Evolutionary conservation across 2,113 vertebrate genomes (phyloP), one percentile per base, ranked within the genome.

Genomic region (Romanogobio albipinnatus): DNA sequence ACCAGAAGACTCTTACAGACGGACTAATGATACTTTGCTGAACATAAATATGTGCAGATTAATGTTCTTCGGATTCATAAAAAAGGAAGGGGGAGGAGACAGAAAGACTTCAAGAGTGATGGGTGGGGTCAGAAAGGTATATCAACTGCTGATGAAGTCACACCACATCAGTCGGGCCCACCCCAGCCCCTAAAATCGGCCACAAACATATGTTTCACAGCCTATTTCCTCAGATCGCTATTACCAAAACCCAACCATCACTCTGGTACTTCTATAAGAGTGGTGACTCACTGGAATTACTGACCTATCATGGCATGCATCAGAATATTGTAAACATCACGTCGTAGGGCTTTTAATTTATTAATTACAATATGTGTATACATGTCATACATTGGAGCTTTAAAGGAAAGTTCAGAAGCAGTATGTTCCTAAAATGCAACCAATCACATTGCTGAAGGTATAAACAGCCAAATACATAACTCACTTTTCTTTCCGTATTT

Each of bases 131-230:
- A 76, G 17, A 85, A 47, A 39, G 29, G 24, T 82, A 58, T 24
- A 64, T 82, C 47, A 80, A 73, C 13, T 70, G 8, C 39, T 85
- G 77, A 59, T 33, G 17, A 51, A 79, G 76, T 80, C 71, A 84
- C 59, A 68, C 74, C 45, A 64, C 83, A 77, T 84, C 59, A 68
- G 86, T 90, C 26, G 51, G 59, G 26, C 78, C 45, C 45, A 49
- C 8, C 26, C n/a, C 24, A 81, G 26, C 61, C 76, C 53, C 51
- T 5, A n/a, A 61, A 59, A 77, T 78, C 56, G 11, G 33, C 76
- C 1, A 51, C 64, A 77, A 81, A 82, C 66, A 64, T 51, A 75
- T 84, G 84, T 86, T 86, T 88, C 84, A 88, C 81, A 86, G 84
- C 70, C 76, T 82, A 88, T 88, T 88, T 81, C 83, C 47, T 68